Evolutionary conservation across 2,797 vertebrate genomes (phyloP), one percentile per base, ranked within the genome.

Genomic region (Mallotus villosus): DNA sequence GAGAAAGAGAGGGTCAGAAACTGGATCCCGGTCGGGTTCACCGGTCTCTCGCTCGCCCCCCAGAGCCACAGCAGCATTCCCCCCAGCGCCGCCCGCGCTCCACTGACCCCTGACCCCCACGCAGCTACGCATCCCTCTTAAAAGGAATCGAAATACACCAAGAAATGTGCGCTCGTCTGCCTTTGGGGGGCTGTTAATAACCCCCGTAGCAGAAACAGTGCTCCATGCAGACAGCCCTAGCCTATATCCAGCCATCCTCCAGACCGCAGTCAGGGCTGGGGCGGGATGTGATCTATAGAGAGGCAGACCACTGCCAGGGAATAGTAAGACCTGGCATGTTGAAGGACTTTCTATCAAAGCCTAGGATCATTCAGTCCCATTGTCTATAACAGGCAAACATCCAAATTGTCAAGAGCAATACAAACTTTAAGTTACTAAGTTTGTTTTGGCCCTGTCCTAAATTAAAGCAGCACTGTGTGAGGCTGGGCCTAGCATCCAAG

Each of bases 81-180:
- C 67, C 32, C 3, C 1, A 74, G 73, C 63, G 76, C 78, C 58
- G 70, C 74, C 34, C 74, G 65, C 49, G 68, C 82, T 61, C 75
- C 22, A 16, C 34, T 12, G 41, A 3, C 14, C 32, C 29, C 61
- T 12, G 41, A 14, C 14, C 32, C 29, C 61, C 16, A 19, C n/a
- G 64, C 70, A 78, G 83, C 69, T 64, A 74, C 60, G 76, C 76
- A 81, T 63, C 7, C 72, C 77, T 81, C 78, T 80, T 79, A 58
- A 84, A 79, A 83, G 75, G 74, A 74, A 85, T 88, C 72, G 82
- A 87, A 89, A 89, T 89, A 89, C 87, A 86, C 82, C 80, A 60
- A 78, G 82, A 81, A 75, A 86, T 86, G 82, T 84, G 84, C 85
- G 21, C 55, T 81, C 73, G 67, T 76, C 74, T 83, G 75, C 83